Percentiles rank a stretch among this genome's conserved stretches.
phyloP scores from a whole-genome alignment of 2,888 invertebrate species.

The Ornithoptera priamus region DNA sequence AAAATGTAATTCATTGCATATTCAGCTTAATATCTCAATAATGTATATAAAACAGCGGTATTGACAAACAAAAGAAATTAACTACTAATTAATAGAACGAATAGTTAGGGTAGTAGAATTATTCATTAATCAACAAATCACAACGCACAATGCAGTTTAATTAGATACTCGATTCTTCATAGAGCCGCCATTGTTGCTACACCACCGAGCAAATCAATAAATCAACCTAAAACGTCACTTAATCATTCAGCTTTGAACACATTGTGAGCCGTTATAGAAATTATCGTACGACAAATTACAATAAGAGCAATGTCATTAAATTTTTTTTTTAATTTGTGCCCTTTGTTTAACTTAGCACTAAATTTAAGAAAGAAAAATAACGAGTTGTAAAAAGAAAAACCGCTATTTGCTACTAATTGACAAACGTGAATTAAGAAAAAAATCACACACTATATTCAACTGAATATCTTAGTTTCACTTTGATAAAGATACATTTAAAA shows the following conservation, averaged over 20 bases:
- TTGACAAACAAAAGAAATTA: slow-evolving; percentile 1
- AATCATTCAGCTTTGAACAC: slow-evolving; percentile 22
- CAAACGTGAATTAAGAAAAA: too few species aligned
- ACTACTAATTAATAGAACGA: slow-evolving; percentile 10
- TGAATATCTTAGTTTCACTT: not conserved
- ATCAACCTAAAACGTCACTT: slow-evolving; percentile 28
- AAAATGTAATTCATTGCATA: too few species aligned
- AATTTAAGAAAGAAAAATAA: too few species aligned
- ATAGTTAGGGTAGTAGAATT: slow-evolving; percentile 1
- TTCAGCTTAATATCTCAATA: too few species aligned
- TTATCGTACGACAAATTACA: slow-evolving; percentile 21
- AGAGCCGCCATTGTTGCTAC: slow-evolving; percentile 22
- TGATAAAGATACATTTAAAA: not conserved
- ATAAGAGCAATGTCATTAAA: not conserved
- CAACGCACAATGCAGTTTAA: slow-evolving; percentile 37
- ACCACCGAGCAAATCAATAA: slow-evolving; percentile 24
- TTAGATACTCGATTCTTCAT: slow-evolving; percentile 38
- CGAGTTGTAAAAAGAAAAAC: too few species aligned
- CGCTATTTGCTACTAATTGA: too few species aligned
- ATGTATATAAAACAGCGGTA: not conserved
- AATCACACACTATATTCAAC: too few species aligned
- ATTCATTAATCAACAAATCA: slow-evolving; percentile 24
- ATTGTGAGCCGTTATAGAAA: slow-evolving; percentile 3
- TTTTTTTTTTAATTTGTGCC: not conserved
- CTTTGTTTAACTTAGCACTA: too few species aligned